Base-by-base conservation (phyloP, 2,888 invertebrate species). In the Caenorhabditis panamensis region DNA sequence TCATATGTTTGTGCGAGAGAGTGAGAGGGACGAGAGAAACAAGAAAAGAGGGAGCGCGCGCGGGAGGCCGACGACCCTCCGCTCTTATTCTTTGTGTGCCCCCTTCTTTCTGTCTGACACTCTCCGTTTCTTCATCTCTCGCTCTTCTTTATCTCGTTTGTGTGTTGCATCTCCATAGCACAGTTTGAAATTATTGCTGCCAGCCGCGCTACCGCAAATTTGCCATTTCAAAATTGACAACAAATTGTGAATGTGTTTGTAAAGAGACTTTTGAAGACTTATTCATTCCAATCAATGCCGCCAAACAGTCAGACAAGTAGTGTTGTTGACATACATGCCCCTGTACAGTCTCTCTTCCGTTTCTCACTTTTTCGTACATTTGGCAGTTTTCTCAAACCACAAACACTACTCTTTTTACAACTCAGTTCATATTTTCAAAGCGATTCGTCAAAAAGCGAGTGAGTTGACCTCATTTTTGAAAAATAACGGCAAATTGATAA, bases 1-100 rank as follows among this genome's bases (percentile, higher is more conserved):
- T 80, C 75, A 76, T 73, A 79, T 79, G 79, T 67, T 72, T 69
- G 41, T 44, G 37, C 16, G 66, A 49, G 79, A 79, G 54, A 69
- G 63, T 41, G 37, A 28, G 44, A 47, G 47, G 22, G 44, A 44
- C 4, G 6, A 26, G 16, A 68, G 58, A 68, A 47, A 28, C 6
- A 11, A 24, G 26, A 31, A 20, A n/a, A n/a, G 28, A 41, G 2
- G 13, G 41, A 6, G 13, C 9, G 41, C 41, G 41, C 5, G 41
- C 41, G 41, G 41, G 47, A 26, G 58, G 22, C 49, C 36, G 63
- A 54, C 18, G 41, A 16, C 53, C 24, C 47, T 58, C 53, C 69
- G 26, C 56, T 44, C 56, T 37, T 49, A 36, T 49, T 58, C 37
- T 26, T 51, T 22, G 22, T 31, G 26, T 51, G 63, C 47, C 51